Percentiles rank a stretch among this genome's conserved stretches.
Evolutionary conservation across 2,888 invertebrate species (phyloP).

Genomic region (Petrophora chlorosata): DNA sequence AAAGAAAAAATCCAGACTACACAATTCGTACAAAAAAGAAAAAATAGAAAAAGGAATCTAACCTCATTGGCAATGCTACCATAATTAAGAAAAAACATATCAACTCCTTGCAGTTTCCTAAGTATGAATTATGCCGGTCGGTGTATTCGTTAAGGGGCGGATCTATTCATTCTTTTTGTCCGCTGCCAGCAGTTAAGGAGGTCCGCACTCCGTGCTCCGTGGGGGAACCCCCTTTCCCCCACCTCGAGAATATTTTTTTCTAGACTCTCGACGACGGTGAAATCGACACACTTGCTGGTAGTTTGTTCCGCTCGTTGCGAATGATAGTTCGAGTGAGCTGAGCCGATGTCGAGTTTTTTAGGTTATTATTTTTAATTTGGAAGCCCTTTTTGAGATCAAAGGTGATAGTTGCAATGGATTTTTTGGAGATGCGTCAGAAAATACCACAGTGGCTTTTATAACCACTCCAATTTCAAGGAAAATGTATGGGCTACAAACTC

Average conservation of each 20-base stretch:
- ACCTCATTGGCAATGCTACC: constrained; percentile 51
- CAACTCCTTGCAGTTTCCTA: constrained; percentile 81
- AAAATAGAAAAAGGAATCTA: constrained; percentile 28
- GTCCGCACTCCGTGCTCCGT: constrained; percentile 54
- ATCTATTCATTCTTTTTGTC: constrained; percentile 84
- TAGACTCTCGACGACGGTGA: constrained; percentile 77
- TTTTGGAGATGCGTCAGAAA: not conserved
- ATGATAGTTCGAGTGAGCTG: constrained; percentile 80
- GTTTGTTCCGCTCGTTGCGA: constrained; percentile 74
- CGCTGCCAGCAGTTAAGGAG: constrained; percentile 80
- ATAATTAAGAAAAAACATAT: constrained; percentile 63
- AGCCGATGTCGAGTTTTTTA: constrained; percentile 56
- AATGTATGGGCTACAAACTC: no score
- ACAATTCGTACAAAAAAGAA: no score
- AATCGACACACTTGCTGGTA: constrained; percentile 83
- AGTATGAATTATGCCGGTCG: constrained; percentile 84
- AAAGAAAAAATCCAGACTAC: no score
- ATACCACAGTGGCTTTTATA: no score
- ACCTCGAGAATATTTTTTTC: constrained; percentile 82
- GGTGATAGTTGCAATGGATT: not conserved
- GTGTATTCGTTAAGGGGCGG: constrained; percentile 84
- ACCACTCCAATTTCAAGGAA: no score
- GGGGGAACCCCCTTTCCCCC: constrained; percentile 58
- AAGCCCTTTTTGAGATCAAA: constrained; percentile 22
- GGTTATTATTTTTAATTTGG: constrained; percentile 45